Conservation (phyloP, 2,888 invertebrate genomes). For the Tenthredo scrophulariae region DNA sequence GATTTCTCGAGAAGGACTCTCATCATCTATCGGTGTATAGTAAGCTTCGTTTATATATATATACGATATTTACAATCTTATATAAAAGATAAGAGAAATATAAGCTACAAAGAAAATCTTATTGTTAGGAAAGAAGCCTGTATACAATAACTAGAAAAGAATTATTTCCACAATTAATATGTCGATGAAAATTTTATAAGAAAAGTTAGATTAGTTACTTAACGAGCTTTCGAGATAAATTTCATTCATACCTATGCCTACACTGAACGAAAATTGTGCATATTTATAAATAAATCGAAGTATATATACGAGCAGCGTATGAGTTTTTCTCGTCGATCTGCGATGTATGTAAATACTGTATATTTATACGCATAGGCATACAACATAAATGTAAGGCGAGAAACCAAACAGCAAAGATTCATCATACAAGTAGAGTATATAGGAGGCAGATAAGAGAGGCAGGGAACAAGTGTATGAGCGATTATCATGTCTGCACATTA, state of each 20-base stretch:
- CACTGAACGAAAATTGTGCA: background rate
- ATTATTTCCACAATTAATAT: background rate
- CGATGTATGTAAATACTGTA: background rate
- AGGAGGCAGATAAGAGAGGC: background rate
- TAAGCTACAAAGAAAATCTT: background rate
- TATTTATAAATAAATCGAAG: background rate
- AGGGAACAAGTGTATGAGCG: constrained; percentile 7
- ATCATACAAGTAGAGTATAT: background rate
- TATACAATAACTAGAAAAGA: background rate
- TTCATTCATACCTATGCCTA: background rate
- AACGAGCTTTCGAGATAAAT: background rate
- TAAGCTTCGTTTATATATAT: background rate
- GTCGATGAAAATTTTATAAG: background rate
- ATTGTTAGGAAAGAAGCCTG: background rate
- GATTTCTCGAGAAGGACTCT: background rate
- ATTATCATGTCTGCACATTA: background rate
- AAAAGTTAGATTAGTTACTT: background rate
- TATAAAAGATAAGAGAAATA: background rate
- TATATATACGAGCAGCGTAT: background rate
- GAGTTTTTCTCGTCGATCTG: background rate
- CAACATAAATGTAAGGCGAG: background rate
- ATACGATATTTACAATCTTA: background rate
- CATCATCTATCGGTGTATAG: background rate
- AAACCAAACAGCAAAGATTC: background rate
- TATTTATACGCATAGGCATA: background rate